Conservation (phyloP, 1,140 invertebrate genomes). For the Procambarus clarkii region DNA sequence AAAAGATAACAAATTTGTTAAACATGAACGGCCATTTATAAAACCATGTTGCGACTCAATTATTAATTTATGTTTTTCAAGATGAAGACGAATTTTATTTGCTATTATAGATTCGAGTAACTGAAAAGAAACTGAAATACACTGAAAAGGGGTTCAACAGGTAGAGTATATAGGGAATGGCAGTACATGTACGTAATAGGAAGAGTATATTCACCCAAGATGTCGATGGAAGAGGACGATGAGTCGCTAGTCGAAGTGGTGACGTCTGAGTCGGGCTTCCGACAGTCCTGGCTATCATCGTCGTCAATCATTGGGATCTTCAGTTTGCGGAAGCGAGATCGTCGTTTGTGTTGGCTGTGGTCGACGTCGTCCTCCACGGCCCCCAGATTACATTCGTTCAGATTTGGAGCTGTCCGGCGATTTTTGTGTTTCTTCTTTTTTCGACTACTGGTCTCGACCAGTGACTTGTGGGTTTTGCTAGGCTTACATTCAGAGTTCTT, state of each 20-base stretch:
- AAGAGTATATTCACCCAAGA: background rate
- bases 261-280: constrained; percentile 1
- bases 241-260: background rate
- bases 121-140: no score
- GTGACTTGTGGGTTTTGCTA: background rate
- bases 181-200: no score
- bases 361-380: background rate
- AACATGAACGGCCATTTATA: no score
- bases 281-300: constrained; percentile 5
- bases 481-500: background rate
- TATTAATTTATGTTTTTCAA: no score
- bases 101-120: no score
- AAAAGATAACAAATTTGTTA: no score
- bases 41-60: no score
- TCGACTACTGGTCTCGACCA: background rate
- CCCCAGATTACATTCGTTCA: background rate
- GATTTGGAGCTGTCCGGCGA: background rate
- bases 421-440: background rate
- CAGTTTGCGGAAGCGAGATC: constrained; percentile 8
- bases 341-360: background rate
- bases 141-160: no score
- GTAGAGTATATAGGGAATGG: no score
- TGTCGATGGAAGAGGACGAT: constrained; percentile 15
- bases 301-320: constrained; percentile 33
- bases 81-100: no score